phyloP scores from a whole-genome alignment of 2,888 invertebrate genomes.

The Drosophila eohydei region DNA sequence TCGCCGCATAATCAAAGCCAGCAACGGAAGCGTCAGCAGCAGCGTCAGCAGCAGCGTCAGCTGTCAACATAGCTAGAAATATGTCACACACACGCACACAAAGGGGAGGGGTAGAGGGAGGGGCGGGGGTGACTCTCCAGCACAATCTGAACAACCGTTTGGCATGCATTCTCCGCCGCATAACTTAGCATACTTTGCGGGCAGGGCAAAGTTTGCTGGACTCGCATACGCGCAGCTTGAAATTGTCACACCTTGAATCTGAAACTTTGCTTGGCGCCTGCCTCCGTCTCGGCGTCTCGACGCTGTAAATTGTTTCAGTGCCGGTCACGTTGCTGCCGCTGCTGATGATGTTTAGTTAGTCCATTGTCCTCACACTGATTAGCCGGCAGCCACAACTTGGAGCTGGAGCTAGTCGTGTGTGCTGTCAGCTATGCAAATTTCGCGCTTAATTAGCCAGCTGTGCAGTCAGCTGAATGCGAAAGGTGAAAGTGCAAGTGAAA shows the following conservation, averaged over 20 bases:
- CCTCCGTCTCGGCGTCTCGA: no score
- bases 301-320: conserved; percentile 52
- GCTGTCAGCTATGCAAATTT: conserved; percentile 54
- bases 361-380: conserved; percentile 67
- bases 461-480: conserved; percentile 38
- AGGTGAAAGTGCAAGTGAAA: conserved; percentile 38
- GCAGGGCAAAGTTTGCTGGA: conserved; percentile 69
- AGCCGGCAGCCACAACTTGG: conserved; percentile 32
- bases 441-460: conserved; percentile 56
- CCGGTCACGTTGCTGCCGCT: conserved; percentile 51
- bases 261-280: conserved; percentile 20
- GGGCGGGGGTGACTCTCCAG: neutral
- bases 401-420: conserved; percentile 6
- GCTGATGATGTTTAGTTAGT: conserved; percentile 65
- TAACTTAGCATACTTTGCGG: conserved; percentile 76
- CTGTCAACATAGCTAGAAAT: conserved; percentile 51
- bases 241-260: conserved; percentile 47
- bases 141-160: conserved; percentile 16
- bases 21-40: conserved; percentile 15
- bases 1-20: conserved; percentile 60
- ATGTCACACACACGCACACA: conserved; percentile 8
- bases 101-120: neutral
- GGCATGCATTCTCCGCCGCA: conserved; percentile 50
- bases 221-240: conserved; percentile 26
- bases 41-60: conserved; percentile 22